Conservation (phyloP, 2,113 vertebrate species). For the Ochotona curzoniae region DNA sequence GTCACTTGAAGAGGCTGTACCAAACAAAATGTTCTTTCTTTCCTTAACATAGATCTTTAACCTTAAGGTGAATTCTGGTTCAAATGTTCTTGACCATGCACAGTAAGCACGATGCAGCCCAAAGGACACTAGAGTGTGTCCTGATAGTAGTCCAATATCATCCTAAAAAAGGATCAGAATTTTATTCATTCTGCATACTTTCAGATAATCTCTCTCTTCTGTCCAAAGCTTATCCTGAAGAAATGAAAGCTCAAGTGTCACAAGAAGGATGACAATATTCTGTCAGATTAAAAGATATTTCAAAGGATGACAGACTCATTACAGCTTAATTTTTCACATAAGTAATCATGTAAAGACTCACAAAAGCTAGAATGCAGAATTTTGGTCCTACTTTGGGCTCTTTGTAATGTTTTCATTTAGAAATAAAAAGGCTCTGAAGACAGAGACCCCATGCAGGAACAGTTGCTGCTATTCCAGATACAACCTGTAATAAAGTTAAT, state of each 20-base stretch:
- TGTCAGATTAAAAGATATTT: constrained; percentile 15
- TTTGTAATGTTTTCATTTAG: constrained; percentile 9
- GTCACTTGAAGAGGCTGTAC: not conserved
- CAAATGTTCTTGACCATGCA: not conserved
- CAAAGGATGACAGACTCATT: not conserved
- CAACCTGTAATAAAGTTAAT: constrained; percentile 72
- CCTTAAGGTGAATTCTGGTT: constrained; percentile 9
- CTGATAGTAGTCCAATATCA: not conserved
- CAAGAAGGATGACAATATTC: not conserved
- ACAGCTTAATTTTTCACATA: not conserved
- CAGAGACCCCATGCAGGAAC: not conserved
- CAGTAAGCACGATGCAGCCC: not conserved
- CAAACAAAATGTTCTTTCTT: constrained; percentile 37
- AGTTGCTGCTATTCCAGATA: constrained; percentile 56
- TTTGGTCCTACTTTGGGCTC: not conserved
- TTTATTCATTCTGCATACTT: not conserved
- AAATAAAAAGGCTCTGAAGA: constrained; percentile 56
- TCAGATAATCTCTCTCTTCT: constrained; percentile 12
- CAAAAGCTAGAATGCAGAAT: not conserved
- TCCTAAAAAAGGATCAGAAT: not conserved
- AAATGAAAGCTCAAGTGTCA: constrained; percentile 33
- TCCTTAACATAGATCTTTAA: constrained; percentile 26
- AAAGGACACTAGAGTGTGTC: not conserved
- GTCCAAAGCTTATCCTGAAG: constrained; percentile 39
- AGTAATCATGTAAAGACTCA: not conserved